Evolutionary conservation across 2,797 vertebrate genomes (phyloP).

Genomic region (Echeneis naucrates): DNA sequence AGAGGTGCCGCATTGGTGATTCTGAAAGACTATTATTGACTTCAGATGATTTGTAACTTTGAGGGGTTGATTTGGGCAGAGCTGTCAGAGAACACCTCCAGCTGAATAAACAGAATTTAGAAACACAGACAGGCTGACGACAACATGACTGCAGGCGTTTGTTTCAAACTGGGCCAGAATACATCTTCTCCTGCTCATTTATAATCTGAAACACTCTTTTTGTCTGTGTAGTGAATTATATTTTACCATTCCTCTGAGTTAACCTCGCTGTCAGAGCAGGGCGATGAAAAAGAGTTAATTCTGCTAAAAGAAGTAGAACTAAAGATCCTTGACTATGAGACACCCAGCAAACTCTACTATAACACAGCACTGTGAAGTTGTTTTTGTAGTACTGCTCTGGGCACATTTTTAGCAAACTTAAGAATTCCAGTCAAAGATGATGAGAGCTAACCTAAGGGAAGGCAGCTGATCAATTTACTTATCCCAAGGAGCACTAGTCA

Average conservation of each 20-base stretch:
- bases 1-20: conserved; percentile 40
- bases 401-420: conserved; percentile 3
- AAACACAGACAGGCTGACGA: conserved; percentile 51
- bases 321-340: conserved; percentile 1
- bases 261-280: conserved; percentile 30
- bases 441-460: not conserved
- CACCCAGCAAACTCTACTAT: no score
- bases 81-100: conserved; percentile 69
- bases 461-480: not conserved
- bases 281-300: conserved; percentile 24
- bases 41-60: conserved; percentile 58
- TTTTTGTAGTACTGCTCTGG: not conserved
- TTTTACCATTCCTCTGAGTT: conserved; percentile 45
- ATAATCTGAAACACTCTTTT: conserved; percentile 30
- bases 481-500: not conserved
- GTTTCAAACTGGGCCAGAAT: conserved; percentile 57
- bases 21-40: conserved; percentile 43
- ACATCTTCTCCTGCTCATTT: conserved; percentile 11
- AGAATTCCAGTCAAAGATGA: not conserved
- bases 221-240: conserved; percentile 31
- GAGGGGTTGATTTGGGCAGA: conserved; percentile 61
- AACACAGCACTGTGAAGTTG: not conserved
- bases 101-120: conserved; percentile 69
- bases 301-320: conserved; percentile 10
- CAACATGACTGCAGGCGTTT: conserved; percentile 60